Evolutionary conservation across 2,113 vertebrate genomes (phyloP), one percentile per base, ranked within the genome.

Genomic region (Ranitomeya imitator): DNA sequence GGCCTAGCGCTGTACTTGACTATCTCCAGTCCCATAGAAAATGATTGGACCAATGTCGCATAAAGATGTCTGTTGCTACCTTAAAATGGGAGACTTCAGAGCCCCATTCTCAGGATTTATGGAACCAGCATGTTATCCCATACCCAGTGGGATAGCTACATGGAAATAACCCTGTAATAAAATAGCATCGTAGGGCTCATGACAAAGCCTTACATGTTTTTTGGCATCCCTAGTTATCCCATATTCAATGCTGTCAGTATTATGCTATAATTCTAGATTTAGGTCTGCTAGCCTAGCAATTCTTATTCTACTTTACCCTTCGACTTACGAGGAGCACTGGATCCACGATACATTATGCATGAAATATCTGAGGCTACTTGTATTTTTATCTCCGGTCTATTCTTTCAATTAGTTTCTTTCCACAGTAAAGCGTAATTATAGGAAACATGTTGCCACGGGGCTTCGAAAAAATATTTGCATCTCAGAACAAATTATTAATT

Each of bases 401-500:
- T 51, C 52, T 63, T 79, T 65, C 77, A 71, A 80, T 87, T 87
- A 79, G 52, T 21, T 80, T 80, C 63, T 59, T 19, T 79, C 77
- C 23, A 88, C 26, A 59, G 54, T 26, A 74, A 82, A 51, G 14
- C 19, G 61, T 82, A 88, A 88, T 88, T 88, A 88, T 51, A 74
- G 67, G 86, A 81, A 88, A 88, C 65, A 79, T 79, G 65, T 81
- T 82, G 65, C 86, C 79, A 87, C 86, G 60, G 55, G 67, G 86
- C 67, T 82, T 88, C 67, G 79, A 82, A 87, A 87, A 57, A 79
- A 63, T 87, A 80, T 87, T 87, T 69, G 61, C 77, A 87, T 80
- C 45, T 80, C 52, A 61, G 61, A 71, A 71, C 77, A 80, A 79
- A 52, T 67, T 45, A 88, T 82, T 82, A 82, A 82, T 82, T 88